Evolutionary conservation across 2,113 vertebrate species (phyloP).

Genomic region (Phoenicopterus ruber): DNA sequence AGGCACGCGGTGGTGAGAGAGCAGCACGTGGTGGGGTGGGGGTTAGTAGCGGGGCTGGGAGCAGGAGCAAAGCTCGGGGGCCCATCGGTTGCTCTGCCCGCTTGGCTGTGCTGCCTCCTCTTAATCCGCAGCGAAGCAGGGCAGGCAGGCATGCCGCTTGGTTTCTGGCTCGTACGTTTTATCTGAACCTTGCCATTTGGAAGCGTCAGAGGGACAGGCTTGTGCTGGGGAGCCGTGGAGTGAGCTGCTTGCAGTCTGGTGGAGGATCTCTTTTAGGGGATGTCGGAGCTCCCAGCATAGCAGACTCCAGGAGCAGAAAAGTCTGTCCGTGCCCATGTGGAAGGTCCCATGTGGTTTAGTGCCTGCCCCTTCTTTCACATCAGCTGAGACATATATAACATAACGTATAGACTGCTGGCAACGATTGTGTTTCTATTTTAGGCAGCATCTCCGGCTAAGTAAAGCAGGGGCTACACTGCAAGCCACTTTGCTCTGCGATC

Average conservation of each 20-base stretch:
- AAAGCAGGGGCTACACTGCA: neutral
- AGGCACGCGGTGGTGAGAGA: accelerated
- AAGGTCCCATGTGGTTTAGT: neutral
- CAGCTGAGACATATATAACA: neutral
- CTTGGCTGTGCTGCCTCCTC: neutral
- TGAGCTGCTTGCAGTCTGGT: accelerated
- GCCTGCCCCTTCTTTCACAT: neutral
- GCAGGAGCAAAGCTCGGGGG: neutral
- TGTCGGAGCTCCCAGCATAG: neutral
- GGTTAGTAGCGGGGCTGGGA: neutral
- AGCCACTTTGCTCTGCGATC: neutral
- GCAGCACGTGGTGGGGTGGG: accelerated
- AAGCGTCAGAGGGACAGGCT: neutral
- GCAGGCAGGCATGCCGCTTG: accelerated
- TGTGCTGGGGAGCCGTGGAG: accelerated
- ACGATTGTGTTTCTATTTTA: neutral
- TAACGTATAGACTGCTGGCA: neutral
- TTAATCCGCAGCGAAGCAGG: neutral
- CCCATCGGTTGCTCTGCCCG: accelerated
- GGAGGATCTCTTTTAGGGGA: neutral
- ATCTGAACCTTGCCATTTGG: neutral
- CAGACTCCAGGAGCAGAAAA: neutral
- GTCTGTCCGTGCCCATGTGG: neutral
- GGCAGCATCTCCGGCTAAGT: neutral
- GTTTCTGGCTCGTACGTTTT: accelerated